Evolutionary conservation across 2,797 vertebrate species (phyloP).

Genomic region (Thaleichthys pacificus): DNA sequence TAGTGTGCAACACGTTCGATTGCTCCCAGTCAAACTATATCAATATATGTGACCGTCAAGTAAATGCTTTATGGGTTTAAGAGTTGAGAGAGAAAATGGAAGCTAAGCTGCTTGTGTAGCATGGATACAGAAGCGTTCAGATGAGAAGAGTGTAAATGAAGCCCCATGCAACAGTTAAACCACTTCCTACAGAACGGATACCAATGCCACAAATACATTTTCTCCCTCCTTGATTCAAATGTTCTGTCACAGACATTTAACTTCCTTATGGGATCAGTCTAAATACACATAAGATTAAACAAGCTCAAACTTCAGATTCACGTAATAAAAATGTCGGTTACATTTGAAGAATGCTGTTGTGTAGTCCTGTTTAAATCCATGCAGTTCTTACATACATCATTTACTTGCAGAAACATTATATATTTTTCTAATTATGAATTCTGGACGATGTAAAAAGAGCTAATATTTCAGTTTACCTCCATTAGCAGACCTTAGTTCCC

Average conservation of each 20-base stretch:
- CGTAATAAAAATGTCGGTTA: no score
- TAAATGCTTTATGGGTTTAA: neutral
- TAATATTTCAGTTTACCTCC: slow-evolving; percentile 55
- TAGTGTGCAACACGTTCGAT: neutral
- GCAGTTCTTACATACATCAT: neutral
- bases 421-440: no score
- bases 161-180: slow-evolving; percentile 60
- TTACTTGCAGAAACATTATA: neutral
- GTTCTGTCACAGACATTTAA: neutral
- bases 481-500: slow-evolving; percentile 68
- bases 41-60: no score
- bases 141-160: neutral
- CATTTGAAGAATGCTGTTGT: no score
- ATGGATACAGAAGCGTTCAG: no score
- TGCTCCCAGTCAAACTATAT: neutral
- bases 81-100: neutral
- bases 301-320: no score
- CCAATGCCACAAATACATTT: slow-evolving; percentile 28
- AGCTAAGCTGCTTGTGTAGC: neutral
- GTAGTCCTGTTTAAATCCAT: neutral
- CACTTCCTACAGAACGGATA: slow-evolving; percentile 64
- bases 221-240: slow-evolving; percentile 5
- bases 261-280: neutral
- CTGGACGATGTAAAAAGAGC: slow-evolving; percentile 18
- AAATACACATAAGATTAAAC: no score